phyloP scores from a whole-genome alignment of 2,797 vertebrate genomes.

The Xenopus petersii region DNA sequence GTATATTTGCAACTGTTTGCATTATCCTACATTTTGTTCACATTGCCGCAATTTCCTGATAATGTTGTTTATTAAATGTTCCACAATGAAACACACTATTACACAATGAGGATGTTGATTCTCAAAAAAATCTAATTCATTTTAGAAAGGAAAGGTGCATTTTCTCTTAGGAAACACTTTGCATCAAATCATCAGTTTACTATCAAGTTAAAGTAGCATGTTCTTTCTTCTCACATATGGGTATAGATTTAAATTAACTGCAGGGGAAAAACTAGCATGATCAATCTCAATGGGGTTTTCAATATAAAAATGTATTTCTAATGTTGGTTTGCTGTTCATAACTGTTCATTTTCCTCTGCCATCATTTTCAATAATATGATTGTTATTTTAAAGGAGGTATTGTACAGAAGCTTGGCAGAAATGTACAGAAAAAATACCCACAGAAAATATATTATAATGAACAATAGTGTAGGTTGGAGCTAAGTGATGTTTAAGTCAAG shows the following conservation, averaged over 20 bases:
- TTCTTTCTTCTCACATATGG: background rate
- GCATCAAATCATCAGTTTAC: background rate
- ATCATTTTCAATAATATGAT: conserved; percentile 28
- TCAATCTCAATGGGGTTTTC: conserved; percentile 1
- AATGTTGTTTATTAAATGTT: too few species aligned
- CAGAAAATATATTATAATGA: conserved; percentile 10
- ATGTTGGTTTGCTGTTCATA: background rate
- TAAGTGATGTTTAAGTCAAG: conserved; percentile 22
- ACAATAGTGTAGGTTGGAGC: background rate
- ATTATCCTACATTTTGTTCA: too few species aligned
- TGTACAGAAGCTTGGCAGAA: conserved; percentile 1
- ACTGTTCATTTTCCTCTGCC: conserved; percentile 19
- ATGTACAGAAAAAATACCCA: background rate
- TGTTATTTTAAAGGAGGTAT: conserved; percentile 30
- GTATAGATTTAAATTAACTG: background rate
- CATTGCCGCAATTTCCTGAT: too few species aligned
- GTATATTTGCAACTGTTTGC: too few species aligned
- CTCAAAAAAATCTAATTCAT: conserved; percentile 12
- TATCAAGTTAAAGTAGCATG: background rate
- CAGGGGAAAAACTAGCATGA: conserved; percentile 2
- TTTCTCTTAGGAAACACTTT: conserved; percentile 15
- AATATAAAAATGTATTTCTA: conserved; percentile 8
- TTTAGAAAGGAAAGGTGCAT: background rate
- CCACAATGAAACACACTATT: too few species aligned
- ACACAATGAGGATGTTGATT: too few species aligned